Conservation (phyloP, 2,113 vertebrate species). For the Saguinus midas region DNA sequence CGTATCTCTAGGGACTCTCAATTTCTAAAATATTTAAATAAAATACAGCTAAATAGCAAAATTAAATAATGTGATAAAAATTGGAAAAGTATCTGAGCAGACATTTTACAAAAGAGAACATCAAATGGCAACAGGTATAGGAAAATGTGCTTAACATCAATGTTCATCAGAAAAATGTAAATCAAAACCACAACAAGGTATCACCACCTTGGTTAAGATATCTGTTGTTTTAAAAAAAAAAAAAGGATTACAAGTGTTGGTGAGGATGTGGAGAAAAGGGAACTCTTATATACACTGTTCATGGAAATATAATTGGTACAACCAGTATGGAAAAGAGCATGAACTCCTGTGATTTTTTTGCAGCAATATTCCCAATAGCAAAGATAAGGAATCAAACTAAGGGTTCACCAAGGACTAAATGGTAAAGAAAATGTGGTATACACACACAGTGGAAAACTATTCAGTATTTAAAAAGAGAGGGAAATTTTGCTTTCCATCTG, state of each 20-base stretch:
- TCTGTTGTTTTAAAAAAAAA: not conserved
- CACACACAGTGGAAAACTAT: not conserved
- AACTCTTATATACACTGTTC: not conserved
- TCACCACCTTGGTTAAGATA: not conserved
- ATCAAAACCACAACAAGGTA: not conserved
- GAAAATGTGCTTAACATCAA: not conserved
- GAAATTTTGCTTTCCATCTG: not conserved
- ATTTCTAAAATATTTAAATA: not conserved
- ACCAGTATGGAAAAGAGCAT: not conserved
- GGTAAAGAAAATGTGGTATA: not conserved
- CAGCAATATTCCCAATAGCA: not conserved
- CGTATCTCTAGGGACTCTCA: not conserved
- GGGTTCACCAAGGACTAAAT: not conserved
- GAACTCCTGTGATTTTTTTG: not conserved
- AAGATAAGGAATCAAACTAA: not conserved
- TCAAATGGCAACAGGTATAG: not conserved
- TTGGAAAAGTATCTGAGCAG: not conserved
- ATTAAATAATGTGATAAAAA: not conserved
- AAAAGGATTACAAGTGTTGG: not conserved
- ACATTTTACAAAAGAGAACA: not conserved
- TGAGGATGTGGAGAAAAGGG: not conserved
- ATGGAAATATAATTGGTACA: not conserved
- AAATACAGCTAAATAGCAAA: not conserved
- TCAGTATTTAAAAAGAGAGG: not conserved
- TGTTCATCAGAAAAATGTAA: not conserved